These are phyloP conservation scores for Drosophila aff. DNA, from an alignment of 1,140 invertebrate species.

Conservation along the genomic window DNA sequence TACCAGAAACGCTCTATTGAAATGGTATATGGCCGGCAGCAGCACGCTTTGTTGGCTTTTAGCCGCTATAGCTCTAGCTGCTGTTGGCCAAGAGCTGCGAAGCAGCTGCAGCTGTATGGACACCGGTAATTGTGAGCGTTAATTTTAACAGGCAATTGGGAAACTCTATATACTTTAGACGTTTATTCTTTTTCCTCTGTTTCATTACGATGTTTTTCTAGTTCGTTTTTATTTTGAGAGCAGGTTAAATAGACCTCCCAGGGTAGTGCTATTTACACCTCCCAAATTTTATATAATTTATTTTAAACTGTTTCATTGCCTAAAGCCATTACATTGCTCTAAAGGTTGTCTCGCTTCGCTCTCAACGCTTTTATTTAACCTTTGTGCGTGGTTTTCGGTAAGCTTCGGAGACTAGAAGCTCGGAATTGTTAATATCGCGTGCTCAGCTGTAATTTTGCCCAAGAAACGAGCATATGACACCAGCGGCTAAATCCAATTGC, in stretches of 20 bases:
- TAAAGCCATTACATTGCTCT: conserved; percentile 13
- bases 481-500: conserved; percentile 28
- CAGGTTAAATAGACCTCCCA: conserved; percentile 18
- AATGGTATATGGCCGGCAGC: conserved; percentile 31
- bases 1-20: conserved; percentile 47
- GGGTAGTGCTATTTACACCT: neutral
- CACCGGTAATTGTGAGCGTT: conserved; percentile 47
- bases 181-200: conserved; percentile 30
- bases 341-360: conserved; percentile 6
- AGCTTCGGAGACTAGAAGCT: conserved; percentile 29
- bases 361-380: conserved; percentile 8
- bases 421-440: conserved; percentile 50
- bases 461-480: conserved; percentile 60
- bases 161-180: conserved; percentile 19
- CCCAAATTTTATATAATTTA: neutral
- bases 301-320: conserved; percentile 12
- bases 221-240: neutral
- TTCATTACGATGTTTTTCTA: too few relatives aligned
- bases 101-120: conserved; percentile 41
- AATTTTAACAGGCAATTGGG: conserved; percentile 58
- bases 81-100: conserved; percentile 44
- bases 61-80: conserved; percentile 6
- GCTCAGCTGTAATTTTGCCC: conserved; percentile 60
- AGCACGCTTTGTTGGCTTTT: conserved; percentile 38
- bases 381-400: conserved; percentile 32